Conservation (phyloP, 2,888 invertebrate species). For the Tetheella fluctuosa region DNA sequence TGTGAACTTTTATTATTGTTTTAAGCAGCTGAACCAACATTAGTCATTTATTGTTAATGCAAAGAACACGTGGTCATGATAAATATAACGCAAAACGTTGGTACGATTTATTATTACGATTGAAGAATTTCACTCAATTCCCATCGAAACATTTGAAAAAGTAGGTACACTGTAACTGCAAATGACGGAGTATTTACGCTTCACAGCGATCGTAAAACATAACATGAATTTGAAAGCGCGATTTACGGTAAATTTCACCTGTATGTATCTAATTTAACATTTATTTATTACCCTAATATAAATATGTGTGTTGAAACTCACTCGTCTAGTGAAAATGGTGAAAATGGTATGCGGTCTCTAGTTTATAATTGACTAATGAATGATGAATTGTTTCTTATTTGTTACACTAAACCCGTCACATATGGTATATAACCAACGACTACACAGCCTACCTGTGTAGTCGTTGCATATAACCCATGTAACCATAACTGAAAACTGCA, state of each 20-base stretch:
- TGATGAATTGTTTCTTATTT: no score
- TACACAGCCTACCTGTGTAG: no score
- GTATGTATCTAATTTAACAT: conserved; percentile 7
- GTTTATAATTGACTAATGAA: no score
- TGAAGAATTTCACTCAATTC: background rate
- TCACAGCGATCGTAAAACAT: conserved; percentile 12
- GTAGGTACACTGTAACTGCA: background rate
- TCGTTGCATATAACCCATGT: no score
- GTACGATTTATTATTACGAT: background rate
- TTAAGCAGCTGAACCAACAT: background rate
- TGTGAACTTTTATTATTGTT: conserved; percentile 6
- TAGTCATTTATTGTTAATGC: background rate
- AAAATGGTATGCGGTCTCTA: no score
- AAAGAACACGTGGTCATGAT: background rate
- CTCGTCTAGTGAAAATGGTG: background rate
- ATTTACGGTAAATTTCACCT: conserved; percentile 16
- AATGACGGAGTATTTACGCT: background rate
- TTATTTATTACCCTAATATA: conserved; percentile 16
- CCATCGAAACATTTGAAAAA: background rate
- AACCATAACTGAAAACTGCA: no score
- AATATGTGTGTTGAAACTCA: background rate
- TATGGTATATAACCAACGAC: no score
- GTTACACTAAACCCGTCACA: no score
- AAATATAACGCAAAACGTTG: conserved; percentile 7
- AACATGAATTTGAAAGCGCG: conserved; percentile 14